phyloP scores from a whole-genome alignment of 2,888 invertebrate genomes.

The Flexamia atlantica region DNA sequence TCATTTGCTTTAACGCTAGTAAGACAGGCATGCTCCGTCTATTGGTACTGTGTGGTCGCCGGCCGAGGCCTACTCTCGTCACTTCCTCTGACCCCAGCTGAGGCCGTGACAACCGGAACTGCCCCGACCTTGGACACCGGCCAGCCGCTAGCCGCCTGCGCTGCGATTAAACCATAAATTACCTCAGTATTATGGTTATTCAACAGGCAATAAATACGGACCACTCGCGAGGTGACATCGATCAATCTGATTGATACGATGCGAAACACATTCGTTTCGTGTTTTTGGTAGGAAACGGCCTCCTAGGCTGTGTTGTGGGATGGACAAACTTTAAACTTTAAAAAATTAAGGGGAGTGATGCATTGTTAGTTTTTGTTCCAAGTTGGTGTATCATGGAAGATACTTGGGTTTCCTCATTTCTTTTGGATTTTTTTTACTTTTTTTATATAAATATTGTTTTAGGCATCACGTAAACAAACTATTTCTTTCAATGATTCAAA shows the following conservation, averaged over 20 bases:
- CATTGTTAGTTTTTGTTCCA: not conserved
- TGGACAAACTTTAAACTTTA: slow-evolving; percentile 13
- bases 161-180: slow-evolving; percentile 30
- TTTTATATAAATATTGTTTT: no score
- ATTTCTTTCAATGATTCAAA: no score
- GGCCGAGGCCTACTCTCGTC: no score
- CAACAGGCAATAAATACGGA: slow-evolving; percentile 18
- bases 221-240: not conserved
- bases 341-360: not conserved
- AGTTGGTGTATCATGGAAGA: no score
- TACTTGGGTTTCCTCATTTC: no score
- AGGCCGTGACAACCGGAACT: slow-evolving; percentile 7
- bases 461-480: no score
- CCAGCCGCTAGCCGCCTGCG: not conserved
- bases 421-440: no score
- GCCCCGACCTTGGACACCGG: slow-evolving; percentile 15
- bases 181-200: slow-evolving; percentile 38
- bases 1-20: no score
- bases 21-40: no score
- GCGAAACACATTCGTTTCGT: not conserved
- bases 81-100: not conserved
- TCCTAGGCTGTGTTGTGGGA: not conserved
- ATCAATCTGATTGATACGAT: slow-evolving; percentile 26
- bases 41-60: no score
- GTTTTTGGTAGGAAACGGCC: slow-evolving; percentile 39